Evolutionary conservation across 2,113 vertebrate species (phyloP).

Genomic region (Nipponia nippon): DNA sequence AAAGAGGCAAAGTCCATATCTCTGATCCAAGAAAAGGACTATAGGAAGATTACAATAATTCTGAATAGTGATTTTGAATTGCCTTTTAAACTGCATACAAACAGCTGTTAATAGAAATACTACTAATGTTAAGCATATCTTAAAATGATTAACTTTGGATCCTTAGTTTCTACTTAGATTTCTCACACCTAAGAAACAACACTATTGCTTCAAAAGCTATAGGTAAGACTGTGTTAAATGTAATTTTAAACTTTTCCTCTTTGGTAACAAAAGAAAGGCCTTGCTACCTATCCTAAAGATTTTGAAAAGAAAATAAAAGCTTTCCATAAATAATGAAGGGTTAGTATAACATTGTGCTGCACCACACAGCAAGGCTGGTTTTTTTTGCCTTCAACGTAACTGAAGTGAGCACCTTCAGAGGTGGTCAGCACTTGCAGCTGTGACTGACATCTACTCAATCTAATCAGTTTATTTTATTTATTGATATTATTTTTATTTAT

Average conservation of each 20-base stretch:
- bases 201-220: neutral
- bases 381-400: neutral
- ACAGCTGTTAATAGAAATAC: neutral
- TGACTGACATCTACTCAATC: neutral
- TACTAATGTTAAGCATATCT: neutral
- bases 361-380: accelerated
- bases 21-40: neutral
- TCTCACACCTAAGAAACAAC: neutral
- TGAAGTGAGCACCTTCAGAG: neutral
- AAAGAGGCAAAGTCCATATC: neutral
- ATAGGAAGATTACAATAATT: neutral
- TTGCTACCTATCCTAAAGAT: neutral
- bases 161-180: neutral
- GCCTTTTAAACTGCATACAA: neutral
- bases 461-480: neutral
- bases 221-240: neutral
- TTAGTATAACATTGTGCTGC: neutral
- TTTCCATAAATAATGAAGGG: neutral
- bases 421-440: neutral
- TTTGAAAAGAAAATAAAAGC: neutral
- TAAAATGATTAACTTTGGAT: neutral
- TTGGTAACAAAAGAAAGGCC: neutral
- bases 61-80: neutral
- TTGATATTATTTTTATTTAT: neutral
- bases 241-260: neutral